A percentile compares a stretch with the other conserved stretches of the same genome.
These are phyloP conservation scores for Acanthis flammea DNA, from an alignment of 2,797 vertebrate species.

Conservation along the genomic window DNA sequence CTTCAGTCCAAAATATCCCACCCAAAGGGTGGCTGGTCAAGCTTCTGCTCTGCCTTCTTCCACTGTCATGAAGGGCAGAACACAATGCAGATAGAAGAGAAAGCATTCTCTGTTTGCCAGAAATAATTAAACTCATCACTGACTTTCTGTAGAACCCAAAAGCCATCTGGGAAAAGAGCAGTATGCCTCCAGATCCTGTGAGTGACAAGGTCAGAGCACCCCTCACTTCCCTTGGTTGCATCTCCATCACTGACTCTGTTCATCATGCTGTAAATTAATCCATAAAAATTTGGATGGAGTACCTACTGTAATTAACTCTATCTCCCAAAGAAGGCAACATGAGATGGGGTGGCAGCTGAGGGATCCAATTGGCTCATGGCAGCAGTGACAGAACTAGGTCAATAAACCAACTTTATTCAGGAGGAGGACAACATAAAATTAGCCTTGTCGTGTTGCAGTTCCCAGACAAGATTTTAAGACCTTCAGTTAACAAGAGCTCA, in stretches of 20 bases:
- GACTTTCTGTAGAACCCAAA: slow-evolving; percentile 59
- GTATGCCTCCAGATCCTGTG: slow-evolving; percentile 47
- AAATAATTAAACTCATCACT: slow-evolving; percentile 73
- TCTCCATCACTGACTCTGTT: slow-evolving; percentile 51
- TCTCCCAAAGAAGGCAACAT: slow-evolving; percentile 40
- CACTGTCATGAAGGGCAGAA: background rate
- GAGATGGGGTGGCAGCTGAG: slow-evolving; percentile 10
- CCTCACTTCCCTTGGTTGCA: slow-evolving; percentile 39
- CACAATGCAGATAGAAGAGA: slow-evolving; percentile 41
- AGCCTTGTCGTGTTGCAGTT: background rate
- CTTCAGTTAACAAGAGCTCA: background rate
- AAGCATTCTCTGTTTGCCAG: slow-evolving; percentile 66
- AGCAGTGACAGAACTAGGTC: slow-evolving; percentile 57
- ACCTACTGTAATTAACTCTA: slow-evolving; percentile 63
- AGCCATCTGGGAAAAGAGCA: slow-evolving; percentile 71
- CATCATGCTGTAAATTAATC: slow-evolving; percentile 70
- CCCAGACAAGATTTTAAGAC: background rate
- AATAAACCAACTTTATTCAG: background rate
- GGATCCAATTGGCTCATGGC: background rate
- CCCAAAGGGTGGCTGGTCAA: background rate
- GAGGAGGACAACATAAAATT: background rate
- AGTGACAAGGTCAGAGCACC: slow-evolving; percentile 71
- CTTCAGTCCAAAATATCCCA: background rate
- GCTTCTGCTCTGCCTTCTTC: background rate
- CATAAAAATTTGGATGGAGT: slow-evolving; percentile 54